Evolutionary conservation across 2,113 vertebrate species (phyloP).

Genomic region (Crotalus horridus): DNA sequence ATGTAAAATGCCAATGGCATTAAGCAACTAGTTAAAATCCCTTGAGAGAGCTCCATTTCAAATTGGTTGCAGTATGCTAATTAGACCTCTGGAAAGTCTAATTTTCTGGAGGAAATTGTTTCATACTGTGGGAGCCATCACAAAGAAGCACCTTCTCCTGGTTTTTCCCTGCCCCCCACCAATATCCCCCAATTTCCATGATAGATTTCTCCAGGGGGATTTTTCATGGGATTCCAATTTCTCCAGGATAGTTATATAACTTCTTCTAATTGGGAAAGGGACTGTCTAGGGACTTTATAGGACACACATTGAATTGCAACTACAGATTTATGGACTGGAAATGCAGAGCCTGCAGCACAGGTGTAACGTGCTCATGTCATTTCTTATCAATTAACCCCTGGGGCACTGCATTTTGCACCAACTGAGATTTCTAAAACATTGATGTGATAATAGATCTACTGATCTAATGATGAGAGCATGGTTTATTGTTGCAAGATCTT

Average conservation of each 20-base stretch:
- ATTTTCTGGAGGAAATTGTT: background rate
- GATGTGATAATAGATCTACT: background rate
- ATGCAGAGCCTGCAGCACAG: background rate
- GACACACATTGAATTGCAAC: background rate
- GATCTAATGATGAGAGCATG: background rate
- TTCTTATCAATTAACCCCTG: background rate
- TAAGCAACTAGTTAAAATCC: background rate
- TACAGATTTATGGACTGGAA: background rate
- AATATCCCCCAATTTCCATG: too few relatives aligned
- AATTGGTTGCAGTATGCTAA: background rate
- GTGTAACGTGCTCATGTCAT: background rate
- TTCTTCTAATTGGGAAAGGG: background rate
- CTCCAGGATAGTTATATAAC: background rate
- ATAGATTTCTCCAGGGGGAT: too few relatives aligned
- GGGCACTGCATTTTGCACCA: background rate
- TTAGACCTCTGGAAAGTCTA: background rate
- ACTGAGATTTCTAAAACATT: background rate
- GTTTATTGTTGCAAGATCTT: background rate
- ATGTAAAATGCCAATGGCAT: background rate
- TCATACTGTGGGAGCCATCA: background rate
- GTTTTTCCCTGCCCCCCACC: too few relatives aligned
- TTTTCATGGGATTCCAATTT: background rate
- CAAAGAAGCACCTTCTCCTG: too few relatives aligned
- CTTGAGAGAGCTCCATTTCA: background rate
- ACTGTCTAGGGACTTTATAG: background rate